Base-by-base conservation (phyloP, 1,140 invertebrate genomes). In the Euwallacea similis region DNA sequence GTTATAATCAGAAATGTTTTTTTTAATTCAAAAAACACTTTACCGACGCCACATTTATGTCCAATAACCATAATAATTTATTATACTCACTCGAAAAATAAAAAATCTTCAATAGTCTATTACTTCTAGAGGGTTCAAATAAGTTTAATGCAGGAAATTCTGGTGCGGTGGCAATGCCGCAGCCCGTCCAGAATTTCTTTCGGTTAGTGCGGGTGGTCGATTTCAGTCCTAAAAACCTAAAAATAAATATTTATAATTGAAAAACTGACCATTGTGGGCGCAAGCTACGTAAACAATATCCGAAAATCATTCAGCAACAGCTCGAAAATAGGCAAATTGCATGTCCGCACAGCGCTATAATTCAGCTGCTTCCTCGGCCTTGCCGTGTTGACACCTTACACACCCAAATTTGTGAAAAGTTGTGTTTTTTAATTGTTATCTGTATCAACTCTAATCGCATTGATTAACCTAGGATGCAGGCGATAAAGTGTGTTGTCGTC, bases 401-500 rank as follows among this genome's bases (percentile, higher is more conserved):
- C 71, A 71, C 73, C 73, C 61, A 74, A 66, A 60, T 50, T 71
- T 72, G 8, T 50, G 11, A 54, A 72, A 72, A 72, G 54, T 67
- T 66, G 70, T 72, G 59, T 47, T 67, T 66, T 62, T 69, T 64
- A 55, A 72, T 71, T 63, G 50, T 61, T 41, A 7, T 61, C 33
- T 13, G 42, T 69, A 66, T 56, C 42, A 46, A 10, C 46, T 15
- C 11, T 41, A 8, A 10, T 7, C 15, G 53, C 68, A 55, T 59
- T 63, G 55, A 54, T 63, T 44, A 46, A 64, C 60, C 46, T 42
- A 67, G 47, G 56, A 96, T 96, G 94, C 94, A 96, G 84, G 94
- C 94, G 65, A 96, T 96, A 80, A 96, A 97, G 85, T 96, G 95
- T 87, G 95, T 96, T 76, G 94, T 97, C 74, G 94, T 97, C 74